Conservation (phyloP, 2,888 invertebrate genomes). For the Eupithecia subfuscata region DNA sequence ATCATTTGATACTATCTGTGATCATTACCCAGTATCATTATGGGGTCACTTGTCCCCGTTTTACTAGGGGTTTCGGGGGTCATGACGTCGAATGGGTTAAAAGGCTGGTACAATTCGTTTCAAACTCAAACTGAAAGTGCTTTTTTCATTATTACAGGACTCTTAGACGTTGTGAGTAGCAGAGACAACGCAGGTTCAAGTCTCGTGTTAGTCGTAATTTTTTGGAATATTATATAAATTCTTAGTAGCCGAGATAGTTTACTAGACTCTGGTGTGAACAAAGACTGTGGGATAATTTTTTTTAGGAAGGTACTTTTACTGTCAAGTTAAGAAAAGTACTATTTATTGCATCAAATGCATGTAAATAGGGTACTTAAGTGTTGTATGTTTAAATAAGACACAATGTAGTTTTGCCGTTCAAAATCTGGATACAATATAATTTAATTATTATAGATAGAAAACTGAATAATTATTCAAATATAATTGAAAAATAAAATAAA, state of each 20-base stretch:
- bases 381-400: no score
- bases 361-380: no score
- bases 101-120: slow-evolving; percentile 17
- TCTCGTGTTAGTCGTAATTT: not conserved
- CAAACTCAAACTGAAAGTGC: not conserved
- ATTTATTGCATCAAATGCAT: no score
- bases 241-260: not conserved
- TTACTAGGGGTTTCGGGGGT: slow-evolving; percentile 43
- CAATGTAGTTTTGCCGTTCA: no score
- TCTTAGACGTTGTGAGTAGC: not conserved
- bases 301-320: no score
- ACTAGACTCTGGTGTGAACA: no score
- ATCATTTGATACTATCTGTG: slow-evolving; percentile 76
- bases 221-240: not conserved
- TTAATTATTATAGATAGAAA: no score
- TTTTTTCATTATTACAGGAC: not conserved
- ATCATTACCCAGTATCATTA: slow-evolving; percentile 62
- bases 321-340: no score
- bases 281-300: no score
- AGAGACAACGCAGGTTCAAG: not conserved
- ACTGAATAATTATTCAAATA: no score
- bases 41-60: slow-evolving; percentile 35
- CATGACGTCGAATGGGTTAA: slow-evolving; percentile 4
- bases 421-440: no score
- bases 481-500: no score